Evolutionary conservation across 2,797 vertebrate genomes (phyloP).

Genomic region (Champsocephalus esox): DNA sequence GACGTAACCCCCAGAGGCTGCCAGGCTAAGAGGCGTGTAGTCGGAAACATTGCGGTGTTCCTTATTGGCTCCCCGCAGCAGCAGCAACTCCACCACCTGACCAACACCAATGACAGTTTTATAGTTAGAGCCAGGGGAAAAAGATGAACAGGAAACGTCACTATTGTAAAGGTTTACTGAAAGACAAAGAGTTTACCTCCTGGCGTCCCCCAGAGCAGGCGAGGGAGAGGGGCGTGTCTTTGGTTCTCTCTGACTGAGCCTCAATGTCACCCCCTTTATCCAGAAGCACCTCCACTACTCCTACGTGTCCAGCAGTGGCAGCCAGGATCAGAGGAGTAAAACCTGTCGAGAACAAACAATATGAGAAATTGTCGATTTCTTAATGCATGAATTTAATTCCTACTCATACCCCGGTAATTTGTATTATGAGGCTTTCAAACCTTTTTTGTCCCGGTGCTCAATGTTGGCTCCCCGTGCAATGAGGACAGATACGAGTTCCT

Average conservation of each 20-base stretch:
- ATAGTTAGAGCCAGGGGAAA: neutral
- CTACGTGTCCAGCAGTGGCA: slow-evolving; percentile 97
- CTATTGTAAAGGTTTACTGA: neutral
- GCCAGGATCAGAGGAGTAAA: slow-evolving; percentile 98
- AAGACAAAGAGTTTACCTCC: slow-evolving; percentile 84
- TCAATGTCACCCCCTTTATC: slow-evolving; percentile 99
- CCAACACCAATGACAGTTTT: slow-evolving; percentile 1
- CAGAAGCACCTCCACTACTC: slow-evolving; percentile 98
- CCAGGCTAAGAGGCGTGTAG: slow-evolving; percentile 97
- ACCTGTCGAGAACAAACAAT: slow-evolving; percentile 78
- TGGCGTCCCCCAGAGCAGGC: slow-evolving; percentile 98
- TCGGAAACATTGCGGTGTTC: slow-evolving; percentile 99
- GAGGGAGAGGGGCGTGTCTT: slow-evolving; percentile 98
- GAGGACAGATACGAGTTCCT: slow-evolving; percentile 97
- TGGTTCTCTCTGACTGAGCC: slow-evolving; percentile 99
- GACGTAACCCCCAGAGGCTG: slow-evolving; percentile 98
- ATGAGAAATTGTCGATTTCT: neutral
- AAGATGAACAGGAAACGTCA: neutral
- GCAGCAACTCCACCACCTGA: slow-evolving; percentile 96
- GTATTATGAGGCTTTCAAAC: slow-evolving; percentile 68
- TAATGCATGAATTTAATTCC: neutral
- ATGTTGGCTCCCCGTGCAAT: slow-evolving; percentile 97
- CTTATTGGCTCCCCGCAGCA: slow-evolving; percentile 98
- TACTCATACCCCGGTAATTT: neutral
- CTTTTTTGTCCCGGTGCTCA: slow-evolving; percentile 98